Evolutionary conservation across 2,113 vertebrate species (phyloP).

Genomic region (Tragelaphus buxtoni): DNA sequence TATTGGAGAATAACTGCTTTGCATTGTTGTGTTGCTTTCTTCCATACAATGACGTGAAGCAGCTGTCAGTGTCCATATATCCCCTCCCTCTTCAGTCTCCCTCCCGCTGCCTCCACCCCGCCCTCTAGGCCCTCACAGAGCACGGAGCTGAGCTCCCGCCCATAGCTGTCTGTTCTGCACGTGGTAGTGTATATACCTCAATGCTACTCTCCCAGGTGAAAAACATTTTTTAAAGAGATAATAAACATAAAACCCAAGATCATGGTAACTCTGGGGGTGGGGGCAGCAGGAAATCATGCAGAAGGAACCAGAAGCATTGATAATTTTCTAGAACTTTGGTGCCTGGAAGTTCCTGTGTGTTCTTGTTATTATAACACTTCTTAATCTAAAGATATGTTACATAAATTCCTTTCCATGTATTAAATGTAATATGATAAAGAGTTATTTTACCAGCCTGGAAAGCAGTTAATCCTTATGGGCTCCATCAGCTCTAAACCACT

Average conservation of each 20-base stretch:
- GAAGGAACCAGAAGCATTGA: background rate
- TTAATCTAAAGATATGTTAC: background rate
- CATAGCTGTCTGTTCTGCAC: background rate
- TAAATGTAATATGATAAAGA: background rate
- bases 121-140: background rate
- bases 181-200: background rate
- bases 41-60: background rate
- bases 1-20: background rate
- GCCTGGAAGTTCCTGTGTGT: background rate
- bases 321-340: background rate
- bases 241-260: background rate
- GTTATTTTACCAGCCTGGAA: background rate
- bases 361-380: background rate
- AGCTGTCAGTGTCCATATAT: background rate
- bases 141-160: background rate
- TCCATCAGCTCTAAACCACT: background rate
- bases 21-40: background rate
- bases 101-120: background rate
- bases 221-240: background rate
- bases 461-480: background rate
- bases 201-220: background rate
- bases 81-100: background rate
- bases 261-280: background rate
- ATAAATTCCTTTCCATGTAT: background rate
- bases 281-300: background rate